Evolutionary conservation across 2,113 vertebrate species (phyloP).

Genomic region (Australoheros scitulus): DNA sequence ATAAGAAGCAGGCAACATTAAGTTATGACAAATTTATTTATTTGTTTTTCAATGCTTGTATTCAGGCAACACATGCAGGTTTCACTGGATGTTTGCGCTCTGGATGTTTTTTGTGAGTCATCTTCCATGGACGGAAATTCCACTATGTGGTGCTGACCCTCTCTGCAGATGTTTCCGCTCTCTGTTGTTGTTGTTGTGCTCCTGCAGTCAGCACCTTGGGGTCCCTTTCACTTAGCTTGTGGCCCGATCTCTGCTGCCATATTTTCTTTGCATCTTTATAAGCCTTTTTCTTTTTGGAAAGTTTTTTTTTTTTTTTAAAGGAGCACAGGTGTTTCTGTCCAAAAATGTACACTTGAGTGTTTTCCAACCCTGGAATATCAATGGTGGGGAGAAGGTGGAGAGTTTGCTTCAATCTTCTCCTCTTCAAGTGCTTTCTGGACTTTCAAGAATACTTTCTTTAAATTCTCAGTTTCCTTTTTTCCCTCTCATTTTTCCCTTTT

Average conservation of each 20-base stretch:
- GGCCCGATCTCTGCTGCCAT: background rate
- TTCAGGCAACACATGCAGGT: background rate
- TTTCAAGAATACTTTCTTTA: background rate
- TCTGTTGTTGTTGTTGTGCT: conserved; percentile 67
- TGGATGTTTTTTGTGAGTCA: conserved; percentile 47
- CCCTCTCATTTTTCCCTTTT: background rate
- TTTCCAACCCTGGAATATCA: background rate
- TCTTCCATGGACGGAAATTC: conserved; percentile 62
- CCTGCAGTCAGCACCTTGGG: conserved; percentile 43
- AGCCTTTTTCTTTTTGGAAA: background rate
- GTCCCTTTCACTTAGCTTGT: conserved; percentile 16
- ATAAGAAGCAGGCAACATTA: background rate
- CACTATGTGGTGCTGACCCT: conserved; percentile 54
- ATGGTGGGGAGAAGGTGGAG: background rate
- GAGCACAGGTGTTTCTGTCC: conserved; percentile 30
- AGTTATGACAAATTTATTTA: background rate
- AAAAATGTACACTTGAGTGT: background rate
- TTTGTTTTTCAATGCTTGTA: background rate
- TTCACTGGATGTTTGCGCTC: background rate
- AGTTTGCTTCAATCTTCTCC: background rate
- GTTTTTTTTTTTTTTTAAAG: background rate
- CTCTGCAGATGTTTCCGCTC: conserved; percentile 77
- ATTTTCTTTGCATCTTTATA: background rate
- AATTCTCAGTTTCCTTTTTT: background rate
- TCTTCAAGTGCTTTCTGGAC: background rate